Conservation (phyloP, 2,888 invertebrate species). For the Balanococcus diminutus region DNA sequence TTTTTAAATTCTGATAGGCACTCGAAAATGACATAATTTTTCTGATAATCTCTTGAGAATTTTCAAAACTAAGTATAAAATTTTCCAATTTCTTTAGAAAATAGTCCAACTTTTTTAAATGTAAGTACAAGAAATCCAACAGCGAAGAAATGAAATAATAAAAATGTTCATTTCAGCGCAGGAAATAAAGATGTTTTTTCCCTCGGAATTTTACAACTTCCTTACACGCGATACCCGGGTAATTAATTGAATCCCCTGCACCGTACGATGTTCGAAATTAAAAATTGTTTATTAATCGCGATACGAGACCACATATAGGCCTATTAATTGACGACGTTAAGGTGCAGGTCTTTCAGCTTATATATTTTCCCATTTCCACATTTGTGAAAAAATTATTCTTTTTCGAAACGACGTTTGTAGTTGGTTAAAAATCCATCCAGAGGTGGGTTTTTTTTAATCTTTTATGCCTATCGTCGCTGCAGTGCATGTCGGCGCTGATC, state of each 20-base stretch:
- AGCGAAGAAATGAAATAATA: background rate
- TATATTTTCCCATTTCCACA: background rate
- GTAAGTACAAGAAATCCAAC: background rate
- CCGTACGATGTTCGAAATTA: background rate
- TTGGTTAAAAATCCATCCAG: background rate
- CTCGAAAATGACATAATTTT: too few relatives aligned
- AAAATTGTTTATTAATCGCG: background rate
- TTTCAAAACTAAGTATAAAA: too few relatives aligned
- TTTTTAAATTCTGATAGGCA: too few relatives aligned
- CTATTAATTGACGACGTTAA: background rate
- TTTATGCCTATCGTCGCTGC: background rate
- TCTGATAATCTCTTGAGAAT: too few relatives aligned
- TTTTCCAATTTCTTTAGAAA: background rate
- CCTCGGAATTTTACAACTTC: slow-evolving; percentile 11
- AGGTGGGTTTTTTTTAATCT: background rate
- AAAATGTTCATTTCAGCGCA: background rate
- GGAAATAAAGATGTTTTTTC: background rate
- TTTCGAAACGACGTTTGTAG: background rate
- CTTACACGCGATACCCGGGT: background rate
- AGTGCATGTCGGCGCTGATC: background rate
- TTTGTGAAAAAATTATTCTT: background rate
- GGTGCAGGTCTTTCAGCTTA: background rate
- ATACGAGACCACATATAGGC: background rate
- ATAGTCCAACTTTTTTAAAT: background rate
- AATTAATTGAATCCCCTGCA: background rate